These are phyloP conservation scores for Poliocrania exsul DNA, from an alignment of 2,797 vertebrate species.

Conservation along the genomic window DNA sequence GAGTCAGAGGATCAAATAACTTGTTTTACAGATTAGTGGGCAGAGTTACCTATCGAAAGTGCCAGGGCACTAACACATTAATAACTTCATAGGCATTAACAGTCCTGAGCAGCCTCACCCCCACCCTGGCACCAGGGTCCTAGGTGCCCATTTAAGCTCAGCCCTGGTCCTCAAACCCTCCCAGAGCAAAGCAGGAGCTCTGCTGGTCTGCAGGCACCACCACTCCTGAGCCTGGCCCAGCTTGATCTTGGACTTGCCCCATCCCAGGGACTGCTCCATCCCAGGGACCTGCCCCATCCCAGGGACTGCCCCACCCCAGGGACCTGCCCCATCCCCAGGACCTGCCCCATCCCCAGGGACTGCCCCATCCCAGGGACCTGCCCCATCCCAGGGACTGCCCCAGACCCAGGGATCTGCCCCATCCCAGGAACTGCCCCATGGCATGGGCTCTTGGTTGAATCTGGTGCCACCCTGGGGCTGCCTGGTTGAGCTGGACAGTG, in stretches of 20 bases:
- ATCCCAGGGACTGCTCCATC: too few relatives aligned
- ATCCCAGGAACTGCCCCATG: not conserved
- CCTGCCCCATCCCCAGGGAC: too few relatives aligned
- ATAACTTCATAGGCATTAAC: not conserved
- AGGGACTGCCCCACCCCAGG: too few relatives aligned
- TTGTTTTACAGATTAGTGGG: not conserved
- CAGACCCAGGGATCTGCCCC: too few relatives aligned
- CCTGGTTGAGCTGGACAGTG: not conserved
- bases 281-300: too few relatives aligned
- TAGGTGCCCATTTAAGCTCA: not conserved
- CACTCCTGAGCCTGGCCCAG: accelerated
- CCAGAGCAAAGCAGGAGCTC: not conserved
- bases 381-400: too few relatives aligned
- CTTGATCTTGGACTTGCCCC: not conserved
- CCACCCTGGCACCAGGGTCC: not conserved
- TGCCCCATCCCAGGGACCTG: too few relatives aligned
- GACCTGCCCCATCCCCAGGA: not conserved
- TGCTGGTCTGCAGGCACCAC: not conserved
- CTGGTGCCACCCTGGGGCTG: not conserved
- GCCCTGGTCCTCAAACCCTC: accelerated
- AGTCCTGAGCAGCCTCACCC: not conserved
- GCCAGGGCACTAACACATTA: not conserved
- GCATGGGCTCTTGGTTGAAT: not conserved
- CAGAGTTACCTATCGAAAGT: not conserved
- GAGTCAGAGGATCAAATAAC: not conserved